A percentile compares a stretch with the other conserved stretches of the same genome.
Evolutionary conservation across 2,797 vertebrate genomes (phyloP).

Genomic region (Danio kyathit): DNA sequence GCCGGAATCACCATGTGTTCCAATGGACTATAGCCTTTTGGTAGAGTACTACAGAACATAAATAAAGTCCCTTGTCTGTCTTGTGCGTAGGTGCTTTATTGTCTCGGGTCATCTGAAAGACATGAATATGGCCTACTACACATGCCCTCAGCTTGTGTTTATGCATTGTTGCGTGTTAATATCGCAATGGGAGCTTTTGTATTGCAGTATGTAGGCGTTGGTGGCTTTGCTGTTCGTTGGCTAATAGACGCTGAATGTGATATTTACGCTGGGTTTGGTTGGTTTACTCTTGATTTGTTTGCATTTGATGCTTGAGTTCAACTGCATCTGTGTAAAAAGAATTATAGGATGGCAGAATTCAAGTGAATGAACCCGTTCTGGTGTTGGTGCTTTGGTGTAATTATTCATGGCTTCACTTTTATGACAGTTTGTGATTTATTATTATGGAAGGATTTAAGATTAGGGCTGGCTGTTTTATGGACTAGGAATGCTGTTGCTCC

Average conservation of each 20-base stretch:
- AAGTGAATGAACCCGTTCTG: slow-evolving; percentile 43
- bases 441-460: not conserved
- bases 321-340: slow-evolving; percentile 18
- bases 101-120: slow-evolving; percentile 17
- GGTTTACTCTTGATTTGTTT: slow-evolving; percentile 11
- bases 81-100: slow-evolving; percentile 40
- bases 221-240: slow-evolving; percentile 4
- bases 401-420: slow-evolving; percentile 21
- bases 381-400: not conserved
- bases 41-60: slow-evolving; percentile 15
- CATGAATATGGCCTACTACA: not conserved
- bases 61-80: slow-evolving; percentile 39
- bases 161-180: slow-evolving; percentile 6
- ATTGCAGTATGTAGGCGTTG: slow-evolving; percentile 22
- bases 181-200: not conserved
- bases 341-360: slow-evolving; percentile 40
- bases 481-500: no score
- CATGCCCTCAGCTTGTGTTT: not conserved
- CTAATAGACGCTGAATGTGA: slow-evolving; percentile 16
- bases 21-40: slow-evolving; percentile 2
- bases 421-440: not conserved
- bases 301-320: slow-evolving; percentile 19
- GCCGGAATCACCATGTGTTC: slow-evolving; percentile 18
- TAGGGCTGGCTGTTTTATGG: not conserved
- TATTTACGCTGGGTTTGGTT: slow-evolving; percentile 27